phyloP scores from a whole-genome alignment of 2,113 vertebrate genomes.

The Sardina pilchardus region DNA sequence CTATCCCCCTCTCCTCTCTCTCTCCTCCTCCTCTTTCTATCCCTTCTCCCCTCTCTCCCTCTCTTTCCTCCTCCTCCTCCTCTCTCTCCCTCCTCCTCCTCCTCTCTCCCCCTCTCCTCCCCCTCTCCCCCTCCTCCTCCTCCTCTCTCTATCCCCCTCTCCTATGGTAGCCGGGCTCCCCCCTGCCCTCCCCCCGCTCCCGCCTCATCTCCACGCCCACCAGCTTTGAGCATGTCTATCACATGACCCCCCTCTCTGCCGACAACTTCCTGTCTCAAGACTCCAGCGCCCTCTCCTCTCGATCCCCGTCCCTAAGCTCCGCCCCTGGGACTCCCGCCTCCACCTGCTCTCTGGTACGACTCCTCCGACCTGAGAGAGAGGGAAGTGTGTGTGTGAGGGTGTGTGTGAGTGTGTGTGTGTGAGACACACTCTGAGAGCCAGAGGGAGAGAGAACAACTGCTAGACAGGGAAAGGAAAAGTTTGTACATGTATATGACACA shows the following conservation, averaged over 20 bases:
- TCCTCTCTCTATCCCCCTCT: not conserved
- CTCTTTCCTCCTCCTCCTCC: not conserved
- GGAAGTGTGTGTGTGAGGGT: too few relatives aligned
- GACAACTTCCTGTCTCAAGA: constrained; percentile 83
- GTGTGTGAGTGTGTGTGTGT: too few relatives aligned
- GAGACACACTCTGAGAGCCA: too few relatives aligned
- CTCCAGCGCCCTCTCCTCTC: constrained; percentile 73
- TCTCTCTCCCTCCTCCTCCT: not conserved
- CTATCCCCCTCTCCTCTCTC: not conserved
- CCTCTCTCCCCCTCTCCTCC: constrained; percentile 2
- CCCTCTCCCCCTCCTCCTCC: not conserved
- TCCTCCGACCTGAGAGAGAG: too few relatives aligned
- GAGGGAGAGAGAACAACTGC: too few relatives aligned
- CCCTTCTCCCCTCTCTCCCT: not conserved
- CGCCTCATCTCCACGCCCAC: constrained; percentile 82
- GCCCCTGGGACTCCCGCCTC: constrained; percentile 75
- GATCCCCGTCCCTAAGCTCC: constrained; percentile 75
- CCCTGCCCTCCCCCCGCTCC: constrained; percentile 75
- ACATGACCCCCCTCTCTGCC: constrained; percentile 86
- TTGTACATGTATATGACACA: too few relatives aligned
- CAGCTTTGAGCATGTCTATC: constrained; percentile 89
- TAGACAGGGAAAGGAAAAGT: too few relatives aligned
- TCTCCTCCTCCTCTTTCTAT: not conserved
- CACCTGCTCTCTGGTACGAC: constrained; percentile 74
- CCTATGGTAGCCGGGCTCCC: constrained; percentile 73